Evolutionary conservation across 1,140 invertebrate genomes (phyloP), one percentile per base, ranked within the genome.

Genomic region (Pogonognathellus flavescens): DNA sequence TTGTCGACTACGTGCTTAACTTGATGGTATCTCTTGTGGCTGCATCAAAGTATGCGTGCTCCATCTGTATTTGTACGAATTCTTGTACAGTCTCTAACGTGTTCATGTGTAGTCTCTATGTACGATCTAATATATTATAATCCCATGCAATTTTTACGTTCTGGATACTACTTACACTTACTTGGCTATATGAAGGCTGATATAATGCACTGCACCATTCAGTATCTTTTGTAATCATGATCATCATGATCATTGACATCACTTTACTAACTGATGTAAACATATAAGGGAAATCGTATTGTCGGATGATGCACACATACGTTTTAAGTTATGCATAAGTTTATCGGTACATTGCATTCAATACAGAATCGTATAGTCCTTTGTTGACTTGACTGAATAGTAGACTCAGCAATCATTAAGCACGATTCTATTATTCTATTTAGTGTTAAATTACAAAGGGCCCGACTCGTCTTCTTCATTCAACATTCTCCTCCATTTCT

Each of bases 221-320:
- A 41, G 31, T 41, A 31, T 31, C 25, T 76, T 72, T 76, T 50
- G 70, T 76, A 76, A 76, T 76, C 70, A 76, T 76, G 70, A 76
- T 76, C 70, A 76, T 76, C 70, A 50, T 72, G 66, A 72, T 76
- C 70, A 76, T 76, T 76, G 70, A 76, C 70, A 76, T 76, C 70
- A 76, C 70, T 76, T 76, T 76, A 76, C 62, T 66, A 57, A 57
- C 53, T 57, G 2, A 57, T 57, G 53, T 57, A 57, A 57, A 57
- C 53, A 57, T 57, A 13, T 57, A 57, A 57, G 53, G 53, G 1
- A n/a, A 13, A 57, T 57, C 6, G 31, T 41, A 41, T 41, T 41
- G 31, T 41, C 31, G 31, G 31, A 41, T 41, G 31, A 6, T 41
- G 31, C 31, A 41, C 31, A 41, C 31, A 41, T 41, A 41, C 31